Base-by-base conservation (phyloP, 2,888 invertebrate species). In the Drosophila greeni region DNA sequence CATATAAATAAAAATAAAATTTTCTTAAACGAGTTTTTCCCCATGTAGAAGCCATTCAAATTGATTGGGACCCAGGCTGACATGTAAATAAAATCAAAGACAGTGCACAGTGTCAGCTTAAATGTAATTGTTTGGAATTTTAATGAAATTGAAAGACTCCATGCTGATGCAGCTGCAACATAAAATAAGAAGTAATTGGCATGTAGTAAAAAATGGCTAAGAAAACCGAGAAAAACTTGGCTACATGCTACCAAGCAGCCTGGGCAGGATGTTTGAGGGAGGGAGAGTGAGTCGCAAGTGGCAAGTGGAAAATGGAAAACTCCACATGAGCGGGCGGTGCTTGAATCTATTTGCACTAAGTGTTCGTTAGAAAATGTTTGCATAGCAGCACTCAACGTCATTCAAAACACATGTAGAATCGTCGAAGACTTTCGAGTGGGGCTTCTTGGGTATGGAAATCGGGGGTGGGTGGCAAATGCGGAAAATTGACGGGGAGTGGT, bases 291-390 rank as follows among this genome's bases (percentile, higher is more conserved):
- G 45, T 39, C 55, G 61, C 37, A 59, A 58, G 45, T 39, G 58
- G 61, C 37, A 59, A 58, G 55, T 58, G 65, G 47, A 51, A 31
- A 58, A 43, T 58, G 48, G 57, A 47, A 55, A 23, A 61, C 40
- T 47, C 40, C 51, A 67, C 40, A 62, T 55, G 42, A 56, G 43
- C 71, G 20, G 39, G 54, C 58, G 64, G 55, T 42, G 34, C 64
- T 72, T 66, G 68, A 81, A 81, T 81, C 76, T 79, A 80, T 80
- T 80, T 82, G 76, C 75, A 74, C 74, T 76, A 82, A 82, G 76
- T 82, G 80, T 81, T 81, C 81, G 82, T 81, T 82, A 81, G 82
- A 81, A 82, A 80, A 78, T 81, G 82, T 81, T 81, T 81, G 81
- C 82, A 80, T 78, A 82, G 78, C 76, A 81, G 76, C 79, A 79